Evolutionary conservation across 2,113 vertebrate genomes (phyloP).

Genomic region (Etia nguti): DNA sequence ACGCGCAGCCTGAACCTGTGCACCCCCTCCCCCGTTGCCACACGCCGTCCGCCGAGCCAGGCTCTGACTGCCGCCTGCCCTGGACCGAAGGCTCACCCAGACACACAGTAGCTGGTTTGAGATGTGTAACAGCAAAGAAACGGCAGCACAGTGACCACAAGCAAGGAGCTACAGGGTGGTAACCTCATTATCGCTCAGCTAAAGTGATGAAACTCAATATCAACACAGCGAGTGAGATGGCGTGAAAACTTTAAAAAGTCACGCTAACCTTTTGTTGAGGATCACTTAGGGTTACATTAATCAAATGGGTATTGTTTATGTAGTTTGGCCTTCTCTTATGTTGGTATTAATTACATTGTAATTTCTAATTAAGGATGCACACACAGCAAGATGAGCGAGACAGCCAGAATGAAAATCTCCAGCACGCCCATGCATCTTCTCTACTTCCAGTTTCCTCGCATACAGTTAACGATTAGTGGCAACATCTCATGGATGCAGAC

Average conservation of each 20-base stretch:
- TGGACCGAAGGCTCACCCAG: not conserved
- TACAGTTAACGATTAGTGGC: not conserved
- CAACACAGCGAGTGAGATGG: constrained; percentile 1
- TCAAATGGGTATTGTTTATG: not conserved
- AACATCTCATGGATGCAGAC: not conserved
- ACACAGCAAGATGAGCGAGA: not conserved
- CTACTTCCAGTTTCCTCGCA: not conserved
- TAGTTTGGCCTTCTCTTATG: not conserved
- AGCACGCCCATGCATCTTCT: not conserved
- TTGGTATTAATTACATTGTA: not conserved
- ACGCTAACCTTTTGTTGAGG: not conserved
- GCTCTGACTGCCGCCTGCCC: not conserved
- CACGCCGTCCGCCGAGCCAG: not conserved
- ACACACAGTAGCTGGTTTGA: not conserved
- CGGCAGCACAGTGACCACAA: constrained; percentile 19
- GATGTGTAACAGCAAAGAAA: constrained; percentile 26
- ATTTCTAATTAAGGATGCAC: not conserved
- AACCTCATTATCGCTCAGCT: constrained; percentile 37
- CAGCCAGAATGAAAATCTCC: not conserved
- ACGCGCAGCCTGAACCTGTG: constrained; percentile 8
- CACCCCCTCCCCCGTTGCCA: not conserved
- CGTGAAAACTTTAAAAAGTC: constrained; percentile 15
- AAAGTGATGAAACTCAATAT: constrained; percentile 59
- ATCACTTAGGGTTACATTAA: not conserved
- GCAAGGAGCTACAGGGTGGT: constrained; percentile 19